These are phyloP conservation scores for Lathronympha strigana DNA, from an alignment of 2,888 invertebrate genomes.

Conservation along the genomic window DNA sequence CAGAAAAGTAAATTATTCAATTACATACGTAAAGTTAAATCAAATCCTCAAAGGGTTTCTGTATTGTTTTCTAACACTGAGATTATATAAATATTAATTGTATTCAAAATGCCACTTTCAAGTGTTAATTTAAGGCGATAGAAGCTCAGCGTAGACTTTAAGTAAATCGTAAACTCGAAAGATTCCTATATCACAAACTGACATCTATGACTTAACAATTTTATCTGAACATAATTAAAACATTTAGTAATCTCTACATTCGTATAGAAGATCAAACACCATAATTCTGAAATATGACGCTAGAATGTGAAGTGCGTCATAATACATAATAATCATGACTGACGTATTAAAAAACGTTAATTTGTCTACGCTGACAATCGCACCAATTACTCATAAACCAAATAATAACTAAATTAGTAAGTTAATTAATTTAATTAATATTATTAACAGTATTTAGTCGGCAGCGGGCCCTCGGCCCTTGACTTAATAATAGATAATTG, in stretches of 20 bases:
- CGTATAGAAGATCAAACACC: too few relatives aligned
- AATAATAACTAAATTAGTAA: slow-evolving; percentile 37
- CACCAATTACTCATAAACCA: slow-evolving; percentile 38
- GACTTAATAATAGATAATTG: slow-evolving; percentile 23
- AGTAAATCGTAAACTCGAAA: too few relatives aligned
- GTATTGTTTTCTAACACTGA: background rate
- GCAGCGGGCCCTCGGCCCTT: slow-evolving; percentile 33
- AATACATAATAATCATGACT: too few relatives aligned
- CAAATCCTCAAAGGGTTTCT: too few relatives aligned
- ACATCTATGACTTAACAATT: too few relatives aligned
- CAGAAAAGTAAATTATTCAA: too few relatives aligned
- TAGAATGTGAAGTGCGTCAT: too few relatives aligned
- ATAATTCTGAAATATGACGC: too few relatives aligned
- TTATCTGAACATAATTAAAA: too few relatives aligned
- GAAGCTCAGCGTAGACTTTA: slow-evolving; percentile 14
- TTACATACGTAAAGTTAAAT: background rate
- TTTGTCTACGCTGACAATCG: slow-evolving; percentile 24
- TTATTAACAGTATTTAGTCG: slow-evolving; percentile 38
- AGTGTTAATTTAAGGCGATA: slow-evolving; percentile 19
- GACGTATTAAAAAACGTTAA: background rate
- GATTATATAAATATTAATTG: background rate
- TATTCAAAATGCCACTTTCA: background rate
- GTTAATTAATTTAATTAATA: slow-evolving; percentile 31
- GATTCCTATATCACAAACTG: too few relatives aligned
- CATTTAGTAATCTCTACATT: too few relatives aligned